Conservation (phyloP, 2,797 vertebrate genomes). For the Mareca penelope region DNA sequence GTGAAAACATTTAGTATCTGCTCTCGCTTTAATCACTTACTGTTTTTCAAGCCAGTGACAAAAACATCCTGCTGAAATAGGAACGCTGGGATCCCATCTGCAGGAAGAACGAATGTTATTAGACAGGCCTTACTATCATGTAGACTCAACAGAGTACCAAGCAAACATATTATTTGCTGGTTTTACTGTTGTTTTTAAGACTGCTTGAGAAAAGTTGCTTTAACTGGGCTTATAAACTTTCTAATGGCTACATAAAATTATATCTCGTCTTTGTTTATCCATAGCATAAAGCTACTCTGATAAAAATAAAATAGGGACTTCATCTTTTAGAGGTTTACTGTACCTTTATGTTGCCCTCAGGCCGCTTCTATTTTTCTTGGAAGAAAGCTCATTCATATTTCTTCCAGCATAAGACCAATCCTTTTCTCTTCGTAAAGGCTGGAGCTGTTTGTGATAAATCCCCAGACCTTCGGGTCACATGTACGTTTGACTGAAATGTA, state of each 20-base stretch:
- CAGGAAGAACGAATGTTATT: background rate
- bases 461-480: background rate
- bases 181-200: slow-evolving; percentile 43
- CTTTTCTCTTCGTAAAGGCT: slow-evolving; percentile 3
- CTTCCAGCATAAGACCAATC: background rate
- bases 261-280: slow-evolving; percentile 34
- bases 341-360: slow-evolving; percentile 33
- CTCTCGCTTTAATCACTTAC: background rate
- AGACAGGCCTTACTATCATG: background rate
- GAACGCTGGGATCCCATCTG: slow-evolving; percentile 27
- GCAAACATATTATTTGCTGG: background rate
- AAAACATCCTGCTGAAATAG: slow-evolving; percentile 46
- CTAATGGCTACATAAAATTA: slow-evolving; percentile 39
- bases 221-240: slow-evolving; percentile 20
- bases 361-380: background rate
- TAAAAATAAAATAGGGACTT: slow-evolving; percentile 41
- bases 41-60: slow-evolving; percentile 49
- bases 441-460: slow-evolving; percentile 21
- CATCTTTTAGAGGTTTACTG: slow-evolving; percentile 22
- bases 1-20: slow-evolving; percentile 50
- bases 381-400: slow-evolving; percentile 32
- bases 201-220: slow-evolving; percentile 18
- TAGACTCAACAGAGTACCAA: background rate
- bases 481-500: slow-evolving; percentile 1
- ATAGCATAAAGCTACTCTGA: slow-evolving; percentile 21